phyloP scores from a whole-genome alignment of 2,113 vertebrate genomes.

The Cryptotis parvus region DNA sequence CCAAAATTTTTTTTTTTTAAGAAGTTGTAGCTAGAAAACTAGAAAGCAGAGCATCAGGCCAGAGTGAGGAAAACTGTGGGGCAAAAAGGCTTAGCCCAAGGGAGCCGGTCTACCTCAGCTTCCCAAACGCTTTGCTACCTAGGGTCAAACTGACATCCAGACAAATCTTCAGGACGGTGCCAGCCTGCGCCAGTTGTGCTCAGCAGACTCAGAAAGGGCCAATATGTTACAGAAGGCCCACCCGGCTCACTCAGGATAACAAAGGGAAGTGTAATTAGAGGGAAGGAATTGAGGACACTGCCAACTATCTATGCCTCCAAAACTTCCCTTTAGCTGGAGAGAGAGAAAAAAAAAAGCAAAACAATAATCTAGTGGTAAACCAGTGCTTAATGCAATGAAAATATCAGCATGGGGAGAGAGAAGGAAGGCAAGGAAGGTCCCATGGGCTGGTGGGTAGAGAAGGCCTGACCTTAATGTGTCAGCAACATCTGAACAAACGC shows the following conservation, averaged over 20 bases:
- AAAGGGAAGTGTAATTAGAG: background rate
- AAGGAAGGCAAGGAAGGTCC: background rate
- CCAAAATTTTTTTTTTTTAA: background rate
- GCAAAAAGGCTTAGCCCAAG: background rate
- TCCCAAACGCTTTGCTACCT: background rate
- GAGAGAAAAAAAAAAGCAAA: background rate
- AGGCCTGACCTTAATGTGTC: background rate
- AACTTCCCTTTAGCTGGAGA: background rate
- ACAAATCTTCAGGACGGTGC: background rate
- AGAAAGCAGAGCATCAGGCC: background rate
- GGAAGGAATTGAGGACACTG: background rate
- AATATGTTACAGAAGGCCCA: background rate
- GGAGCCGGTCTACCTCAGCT: background rate
- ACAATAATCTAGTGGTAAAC: slow-evolving; percentile 14
- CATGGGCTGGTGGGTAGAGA: background rate
- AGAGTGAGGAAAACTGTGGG: background rate
- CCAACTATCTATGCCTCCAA: background rate
- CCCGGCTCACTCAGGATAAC: background rate
- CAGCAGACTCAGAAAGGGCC: background rate
- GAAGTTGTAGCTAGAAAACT: background rate
- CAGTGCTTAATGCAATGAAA: background rate
- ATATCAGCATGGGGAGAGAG: background rate
- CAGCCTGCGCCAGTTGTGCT: background rate
- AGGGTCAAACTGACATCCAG: background rate
- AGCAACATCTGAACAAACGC: slow-evolving; percentile 19